phyloP scores from a whole-genome alignment of 2,797 vertebrate species.

The Labroides dimidiatus region DNA sequence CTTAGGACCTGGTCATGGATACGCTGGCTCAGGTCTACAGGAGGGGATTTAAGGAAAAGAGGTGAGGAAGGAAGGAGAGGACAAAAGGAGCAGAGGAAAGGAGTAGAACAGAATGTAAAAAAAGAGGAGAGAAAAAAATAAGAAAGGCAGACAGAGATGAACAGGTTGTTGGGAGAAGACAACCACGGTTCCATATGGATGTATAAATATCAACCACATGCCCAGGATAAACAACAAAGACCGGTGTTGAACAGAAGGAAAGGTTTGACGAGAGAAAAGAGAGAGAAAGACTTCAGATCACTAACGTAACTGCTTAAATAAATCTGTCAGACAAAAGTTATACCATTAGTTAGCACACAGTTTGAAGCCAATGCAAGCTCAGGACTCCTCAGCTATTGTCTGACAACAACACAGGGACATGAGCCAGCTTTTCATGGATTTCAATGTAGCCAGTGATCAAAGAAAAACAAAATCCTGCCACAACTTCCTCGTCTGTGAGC shows the following conservation, averaged over 20 bases:
- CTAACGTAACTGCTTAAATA: not conserved
- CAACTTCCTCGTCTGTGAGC: too few species aligned
- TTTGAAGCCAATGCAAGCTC: not conserved
- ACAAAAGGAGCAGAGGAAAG: not conserved
- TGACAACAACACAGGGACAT: too few species aligned
- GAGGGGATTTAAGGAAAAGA: conserved; percentile 49
- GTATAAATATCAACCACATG: conserved; percentile 56
- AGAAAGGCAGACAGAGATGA: conserved; percentile 29
- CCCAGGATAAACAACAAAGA: conserved; percentile 53
- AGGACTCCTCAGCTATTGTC: too few species aligned
- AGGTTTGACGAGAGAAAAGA: conserved; percentile 37
- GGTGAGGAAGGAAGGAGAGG: not conserved
- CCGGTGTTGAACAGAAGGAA: conserved; percentile 46
- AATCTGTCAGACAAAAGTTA: not conserved
- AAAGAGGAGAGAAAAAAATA: conserved; percentile 7
- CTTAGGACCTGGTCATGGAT: conserved; percentile 96
- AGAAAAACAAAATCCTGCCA: too few species aligned
- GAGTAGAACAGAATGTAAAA: conserved; percentile 5
- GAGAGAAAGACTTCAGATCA: conserved; percentile 21
- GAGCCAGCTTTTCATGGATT: too few species aligned
- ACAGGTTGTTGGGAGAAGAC: conserved; percentile 44
- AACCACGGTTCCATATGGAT: conserved; percentile 38
- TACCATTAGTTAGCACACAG: not conserved
- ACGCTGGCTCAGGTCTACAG: conserved; percentile 92
- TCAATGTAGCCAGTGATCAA: too few species aligned